Conservation (phyloP, 2,113 vertebrate genomes). For the Helogale parvula region DNA sequence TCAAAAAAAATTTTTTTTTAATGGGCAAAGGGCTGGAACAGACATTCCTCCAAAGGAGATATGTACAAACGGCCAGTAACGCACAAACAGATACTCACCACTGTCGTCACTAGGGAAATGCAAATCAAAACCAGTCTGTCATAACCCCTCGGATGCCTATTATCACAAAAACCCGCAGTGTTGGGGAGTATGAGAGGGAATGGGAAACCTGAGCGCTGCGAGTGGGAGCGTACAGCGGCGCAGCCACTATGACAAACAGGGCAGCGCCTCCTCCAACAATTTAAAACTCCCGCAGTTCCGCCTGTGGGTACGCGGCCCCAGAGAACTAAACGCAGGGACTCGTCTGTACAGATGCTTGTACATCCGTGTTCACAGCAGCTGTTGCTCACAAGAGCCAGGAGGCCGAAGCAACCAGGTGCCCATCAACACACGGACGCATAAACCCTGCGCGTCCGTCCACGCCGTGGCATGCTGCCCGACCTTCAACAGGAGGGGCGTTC, state of each 20-base stretch:
- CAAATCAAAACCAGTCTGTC: not conserved
- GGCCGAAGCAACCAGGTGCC: not conserved
- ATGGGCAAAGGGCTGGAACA: not conserved
- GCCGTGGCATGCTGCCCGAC: not conserved
- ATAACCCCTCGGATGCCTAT: not conserved
- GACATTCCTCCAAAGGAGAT: not conserved
- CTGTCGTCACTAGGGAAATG: not conserved
- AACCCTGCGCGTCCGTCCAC: not conserved
- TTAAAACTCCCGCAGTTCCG: not conserved
- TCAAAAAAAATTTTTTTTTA: not conserved
- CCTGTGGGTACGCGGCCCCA: not conserved
- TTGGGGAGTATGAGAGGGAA: no score
- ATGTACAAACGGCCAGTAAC: not conserved
- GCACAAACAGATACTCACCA: not conserved
- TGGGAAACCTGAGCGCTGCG: not conserved
- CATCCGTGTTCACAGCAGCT: not conserved
- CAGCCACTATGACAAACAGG: not conserved
- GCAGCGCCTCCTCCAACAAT: not conserved
- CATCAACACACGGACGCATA: accelerated
- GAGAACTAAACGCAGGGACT: not conserved
- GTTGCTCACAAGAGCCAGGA: not conserved
- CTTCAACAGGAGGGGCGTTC: not conserved
- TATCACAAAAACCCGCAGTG: not conserved
- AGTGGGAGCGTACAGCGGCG: not conserved
- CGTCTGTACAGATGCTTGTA: not conserved